A percentile compares a stretch with the other conserved stretches of the same genome.
Conservation (phyloP, 2,888 invertebrate species). For the Hylaea fasciaria region DNA sequence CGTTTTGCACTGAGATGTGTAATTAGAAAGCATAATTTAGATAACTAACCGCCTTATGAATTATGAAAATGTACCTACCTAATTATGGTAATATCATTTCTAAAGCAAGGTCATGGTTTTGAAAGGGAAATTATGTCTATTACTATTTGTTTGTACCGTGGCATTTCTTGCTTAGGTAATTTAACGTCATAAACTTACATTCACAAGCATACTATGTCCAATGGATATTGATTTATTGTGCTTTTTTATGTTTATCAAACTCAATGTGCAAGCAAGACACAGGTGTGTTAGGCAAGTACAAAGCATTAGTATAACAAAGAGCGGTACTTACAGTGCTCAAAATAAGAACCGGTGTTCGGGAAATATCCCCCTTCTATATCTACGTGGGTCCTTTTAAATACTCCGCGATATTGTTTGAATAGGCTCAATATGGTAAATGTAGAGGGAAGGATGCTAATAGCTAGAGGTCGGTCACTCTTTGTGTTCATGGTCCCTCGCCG, state of each 20-base stretch:
- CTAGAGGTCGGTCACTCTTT: conserved; percentile 5
- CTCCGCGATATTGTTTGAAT: conserved; percentile 5
- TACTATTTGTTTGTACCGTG: too few relatives aligned
- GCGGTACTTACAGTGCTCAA: not conserved
- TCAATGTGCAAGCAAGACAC: too few relatives aligned
- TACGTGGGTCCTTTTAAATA: not conserved
- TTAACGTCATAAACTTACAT: too few relatives aligned
- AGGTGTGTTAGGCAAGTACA: too few relatives aligned
- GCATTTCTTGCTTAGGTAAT: too few relatives aligned
- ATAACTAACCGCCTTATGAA: conserved; percentile 21
- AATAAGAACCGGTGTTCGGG: not conserved
- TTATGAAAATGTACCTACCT: conserved; percentile 20
- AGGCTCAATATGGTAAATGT: conserved; percentile 4
- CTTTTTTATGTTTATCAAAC: too few relatives aligned
- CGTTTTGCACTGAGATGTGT: conserved; percentile 7
- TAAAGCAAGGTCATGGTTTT: conserved; percentile 23
- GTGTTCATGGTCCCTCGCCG: conserved; percentile 12
- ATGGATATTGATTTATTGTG: too few relatives aligned
- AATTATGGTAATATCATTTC: conserved; percentile 27
- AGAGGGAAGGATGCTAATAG: not conserved
- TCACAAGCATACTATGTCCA: too few relatives aligned
- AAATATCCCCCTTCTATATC: not conserved
- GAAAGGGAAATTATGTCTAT: conserved; percentile 21
- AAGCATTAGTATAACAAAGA: too few relatives aligned
- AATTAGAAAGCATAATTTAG: conserved; percentile 30